phyloP scores from a whole-genome alignment of 2,797 vertebrate species.

The Silurus lanzhouensis region DNA sequence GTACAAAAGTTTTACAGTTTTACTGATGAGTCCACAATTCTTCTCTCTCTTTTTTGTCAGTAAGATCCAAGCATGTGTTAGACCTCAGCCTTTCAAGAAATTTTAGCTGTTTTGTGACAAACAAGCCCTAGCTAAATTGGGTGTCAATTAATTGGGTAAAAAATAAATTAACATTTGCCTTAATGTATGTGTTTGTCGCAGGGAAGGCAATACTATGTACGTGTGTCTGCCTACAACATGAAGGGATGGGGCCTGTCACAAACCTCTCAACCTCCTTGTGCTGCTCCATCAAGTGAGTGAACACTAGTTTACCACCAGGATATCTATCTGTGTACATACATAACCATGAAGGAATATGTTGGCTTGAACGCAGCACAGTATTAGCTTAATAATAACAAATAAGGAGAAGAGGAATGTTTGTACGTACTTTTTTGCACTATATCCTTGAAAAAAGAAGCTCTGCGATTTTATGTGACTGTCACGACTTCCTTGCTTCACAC shows the following conservation, averaged over 20 bases:
- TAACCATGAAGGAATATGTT: not conserved
- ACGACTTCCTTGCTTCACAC: constrained; percentile 39
- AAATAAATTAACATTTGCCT: not conserved
- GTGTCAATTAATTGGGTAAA: not conserved
- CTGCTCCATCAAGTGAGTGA: constrained; percentile 90
- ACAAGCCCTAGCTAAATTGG: not conserved
- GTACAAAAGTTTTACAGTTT: no score
- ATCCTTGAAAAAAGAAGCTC: constrained; percentile 41
- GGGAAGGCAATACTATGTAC: constrained; percentile 80
- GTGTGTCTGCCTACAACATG: constrained; percentile 91
- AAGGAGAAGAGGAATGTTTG: constrained; percentile 3
- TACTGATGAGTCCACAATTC: not conserved
- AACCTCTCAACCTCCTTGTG: constrained; percentile 80
- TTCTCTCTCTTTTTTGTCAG: not conserved
- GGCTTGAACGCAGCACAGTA: not conserved
- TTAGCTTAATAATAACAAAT: constrained; percentile 2
- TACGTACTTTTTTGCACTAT: constrained; percentile 9
- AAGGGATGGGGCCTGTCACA: constrained; percentile 91
- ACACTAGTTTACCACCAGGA: not conserved
- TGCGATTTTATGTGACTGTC: constrained; percentile 44
- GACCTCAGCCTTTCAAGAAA: not conserved
- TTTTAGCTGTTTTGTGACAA: not conserved
- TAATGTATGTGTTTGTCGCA: not conserved
- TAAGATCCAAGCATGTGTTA: not conserved
- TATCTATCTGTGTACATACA: not conserved